Evolutionary conservation across 2,113 vertebrate species (phyloP).

Genomic region (Anarhynchus alexandrinus): DNA sequence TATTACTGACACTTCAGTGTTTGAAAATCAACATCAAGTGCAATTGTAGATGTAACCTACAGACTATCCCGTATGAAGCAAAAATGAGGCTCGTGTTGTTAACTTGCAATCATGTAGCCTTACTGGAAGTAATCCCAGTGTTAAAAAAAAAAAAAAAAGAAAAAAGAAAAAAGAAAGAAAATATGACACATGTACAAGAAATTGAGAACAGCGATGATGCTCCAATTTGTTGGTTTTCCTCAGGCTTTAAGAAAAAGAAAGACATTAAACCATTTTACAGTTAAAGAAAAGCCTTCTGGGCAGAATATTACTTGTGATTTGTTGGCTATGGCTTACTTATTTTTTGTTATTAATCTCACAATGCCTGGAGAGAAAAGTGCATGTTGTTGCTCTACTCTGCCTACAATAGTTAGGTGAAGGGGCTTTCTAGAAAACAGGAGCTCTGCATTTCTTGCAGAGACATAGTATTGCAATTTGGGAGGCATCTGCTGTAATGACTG

Average conservation of each 20-base stretch:
- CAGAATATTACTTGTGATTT: background rate
- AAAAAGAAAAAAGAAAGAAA: fast-evolving
- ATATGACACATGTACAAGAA: background rate
- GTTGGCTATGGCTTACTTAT: background rate
- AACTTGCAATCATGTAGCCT: background rate
- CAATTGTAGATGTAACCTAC: background rate
- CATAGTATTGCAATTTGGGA: background rate
- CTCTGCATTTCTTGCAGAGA: background rate
- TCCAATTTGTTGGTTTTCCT: background rate
- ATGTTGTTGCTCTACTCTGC: background rate
- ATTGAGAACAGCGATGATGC: background rate
- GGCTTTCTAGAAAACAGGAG: background rate
- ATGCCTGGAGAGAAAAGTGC: background rate
- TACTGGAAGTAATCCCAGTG: background rate
- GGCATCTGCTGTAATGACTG: background rate
- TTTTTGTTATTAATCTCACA: background rate
- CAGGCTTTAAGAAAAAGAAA: background rate
- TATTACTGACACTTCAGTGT: background rate
- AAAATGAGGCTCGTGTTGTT: background rate
- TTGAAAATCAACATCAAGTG: background rate
- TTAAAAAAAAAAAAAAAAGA: background rate
- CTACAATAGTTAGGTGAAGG: background rate
- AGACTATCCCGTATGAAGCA: background rate
- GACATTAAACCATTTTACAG: background rate
- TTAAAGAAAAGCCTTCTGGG: constrained; percentile 18